phyloP scores from a whole-genome alignment of 1,140 invertebrate genomes.

The Macrotrachela quadricornifera region DNA sequence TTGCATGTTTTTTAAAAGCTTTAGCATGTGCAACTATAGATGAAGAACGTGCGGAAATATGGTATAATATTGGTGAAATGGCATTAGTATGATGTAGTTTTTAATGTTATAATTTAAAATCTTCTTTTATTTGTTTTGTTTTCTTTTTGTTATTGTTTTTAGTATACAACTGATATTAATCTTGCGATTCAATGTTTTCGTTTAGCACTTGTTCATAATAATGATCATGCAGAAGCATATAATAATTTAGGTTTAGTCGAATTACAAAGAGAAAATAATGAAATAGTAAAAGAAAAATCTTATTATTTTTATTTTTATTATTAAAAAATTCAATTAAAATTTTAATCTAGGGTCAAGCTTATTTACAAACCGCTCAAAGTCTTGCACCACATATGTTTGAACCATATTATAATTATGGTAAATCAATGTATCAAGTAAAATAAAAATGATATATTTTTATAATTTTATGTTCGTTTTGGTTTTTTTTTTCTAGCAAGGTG shows the following conservation, averaged over 20 bases:
- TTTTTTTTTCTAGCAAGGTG: conserved; percentile 38
- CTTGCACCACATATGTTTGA: conserved; percentile 48
- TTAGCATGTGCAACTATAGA: conserved; percentile 45
- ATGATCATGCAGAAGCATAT: conserved; percentile 63
- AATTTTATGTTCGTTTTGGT: not conserved
- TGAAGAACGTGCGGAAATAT: conserved; percentile 38
- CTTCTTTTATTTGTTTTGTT: too few species aligned
- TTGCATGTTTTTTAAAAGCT: conserved; percentile 80
- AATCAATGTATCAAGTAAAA: conserved; percentile 42
- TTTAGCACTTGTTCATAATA: conserved; percentile 57
- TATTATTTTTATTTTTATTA: not conserved
- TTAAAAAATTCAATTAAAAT: conserved; percentile 3
- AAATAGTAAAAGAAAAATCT: conserved; percentile 20
- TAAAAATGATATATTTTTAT: conserved; percentile 4
- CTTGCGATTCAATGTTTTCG: conserved; percentile 69
- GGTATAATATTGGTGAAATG: conserved; percentile 84
- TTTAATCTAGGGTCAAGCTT: conserved; percentile 36
- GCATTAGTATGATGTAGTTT: conserved; percentile 46
- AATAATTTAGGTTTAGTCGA: conserved; percentile 75
- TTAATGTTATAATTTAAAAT: too few species aligned
- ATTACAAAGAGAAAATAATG: conserved; percentile 40
- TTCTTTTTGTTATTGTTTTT: too few species aligned
- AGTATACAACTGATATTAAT: conserved; percentile 40
- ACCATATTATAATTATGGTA: conserved; percentile 50
- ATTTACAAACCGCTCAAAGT: conserved; percentile 42